Conservation (phyloP, 2,888 invertebrate genomes). For the Drosophila silvestris region DNA sequence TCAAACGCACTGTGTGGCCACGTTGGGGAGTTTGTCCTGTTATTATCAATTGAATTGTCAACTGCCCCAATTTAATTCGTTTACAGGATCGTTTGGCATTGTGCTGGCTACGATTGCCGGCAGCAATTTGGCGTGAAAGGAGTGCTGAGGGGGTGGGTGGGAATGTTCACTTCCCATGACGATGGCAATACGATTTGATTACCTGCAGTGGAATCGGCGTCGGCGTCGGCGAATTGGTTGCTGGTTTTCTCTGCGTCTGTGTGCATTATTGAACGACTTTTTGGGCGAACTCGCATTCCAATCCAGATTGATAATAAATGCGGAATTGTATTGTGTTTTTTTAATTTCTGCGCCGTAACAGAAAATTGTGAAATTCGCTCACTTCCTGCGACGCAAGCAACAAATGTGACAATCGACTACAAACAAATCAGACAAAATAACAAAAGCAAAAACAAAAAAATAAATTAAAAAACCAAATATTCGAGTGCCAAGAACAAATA, state of each 20-base stretch:
- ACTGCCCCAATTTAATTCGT: conserved; percentile 22
- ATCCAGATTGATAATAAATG: conserved; percentile 52
- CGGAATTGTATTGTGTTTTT: conserved; percentile 32
- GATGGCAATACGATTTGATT: conserved; percentile 54
- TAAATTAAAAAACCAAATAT: conserved; percentile 14
- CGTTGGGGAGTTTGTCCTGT: conserved; percentile 1
- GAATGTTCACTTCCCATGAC: background rate
- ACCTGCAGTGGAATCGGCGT: conserved; percentile 36
- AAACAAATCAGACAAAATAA: conserved; percentile 25
- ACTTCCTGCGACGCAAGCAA: conserved; percentile 37
- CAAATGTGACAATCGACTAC: conserved; percentile 34
- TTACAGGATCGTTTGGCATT: conserved; percentile 1
- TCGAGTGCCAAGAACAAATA: conserved; percentile 13
- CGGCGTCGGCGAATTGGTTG: background rate
- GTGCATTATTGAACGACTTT: conserved; percentile 46
- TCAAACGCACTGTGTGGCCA: background rate
- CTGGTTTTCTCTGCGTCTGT: conserved; percentile 4
- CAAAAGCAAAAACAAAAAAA: conserved; percentile 8
- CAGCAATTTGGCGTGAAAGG: background rate
- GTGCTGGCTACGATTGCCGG: background rate
- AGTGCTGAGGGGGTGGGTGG: too few relatives aligned
- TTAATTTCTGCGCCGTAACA: conserved; percentile 6
- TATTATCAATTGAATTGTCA: conserved; percentile 26
- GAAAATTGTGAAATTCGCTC: conserved; percentile 49
- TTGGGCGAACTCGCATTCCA: conserved; percentile 21